Conservation (phyloP, 2,113 vertebrate genomes). For the Corydoras sp. region DNA sequence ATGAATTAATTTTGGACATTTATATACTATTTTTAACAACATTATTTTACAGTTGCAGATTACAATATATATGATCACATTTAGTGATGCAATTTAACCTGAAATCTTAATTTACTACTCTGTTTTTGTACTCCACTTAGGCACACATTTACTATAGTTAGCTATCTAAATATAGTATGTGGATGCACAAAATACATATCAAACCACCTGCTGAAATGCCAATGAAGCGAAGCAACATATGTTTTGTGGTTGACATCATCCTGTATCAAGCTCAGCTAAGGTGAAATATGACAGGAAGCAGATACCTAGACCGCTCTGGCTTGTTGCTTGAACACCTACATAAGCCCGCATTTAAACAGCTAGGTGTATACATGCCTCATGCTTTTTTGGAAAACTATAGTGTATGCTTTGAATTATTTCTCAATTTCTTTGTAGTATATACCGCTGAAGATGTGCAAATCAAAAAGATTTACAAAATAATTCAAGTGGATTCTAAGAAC, state of each 20-base stretch:
- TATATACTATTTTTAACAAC: no score
- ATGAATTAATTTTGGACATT: no score
- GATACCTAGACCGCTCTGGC: neutral
- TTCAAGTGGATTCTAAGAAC: slow-evolving; percentile 26
- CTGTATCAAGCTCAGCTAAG: slow-evolving; percentile 23
- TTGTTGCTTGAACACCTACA: slow-evolving; percentile 25
- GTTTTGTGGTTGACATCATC: slow-evolving; percentile 34
- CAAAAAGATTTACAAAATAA: slow-evolving; percentile 4
- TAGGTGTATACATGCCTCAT: neutral
- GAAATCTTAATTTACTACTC: neutral
- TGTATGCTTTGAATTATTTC: slow-evolving; percentile 21
- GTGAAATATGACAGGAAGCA: slow-evolving; percentile 42
- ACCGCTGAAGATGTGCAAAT: slow-evolving; percentile 18
- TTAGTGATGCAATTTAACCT: neutral
- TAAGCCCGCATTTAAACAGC: slow-evolving; percentile 17
- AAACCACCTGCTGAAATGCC: slow-evolving; percentile 46
- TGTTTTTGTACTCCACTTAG: slow-evolving; percentile 10
- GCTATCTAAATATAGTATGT: slow-evolving; percentile 53
- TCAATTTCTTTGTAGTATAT: slow-evolving; percentile 27
- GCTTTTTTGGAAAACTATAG: neutral
- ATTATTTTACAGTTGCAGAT: no score
- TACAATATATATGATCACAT: no score
- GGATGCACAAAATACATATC: slow-evolving; percentile 24
- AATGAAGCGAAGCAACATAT: slow-evolving; percentile 18
- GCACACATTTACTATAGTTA: slow-evolving; percentile 15